phyloP scores from a whole-genome alignment of 53 echinoderm and acorn worm species.

The Stichopus horrens region DNA sequence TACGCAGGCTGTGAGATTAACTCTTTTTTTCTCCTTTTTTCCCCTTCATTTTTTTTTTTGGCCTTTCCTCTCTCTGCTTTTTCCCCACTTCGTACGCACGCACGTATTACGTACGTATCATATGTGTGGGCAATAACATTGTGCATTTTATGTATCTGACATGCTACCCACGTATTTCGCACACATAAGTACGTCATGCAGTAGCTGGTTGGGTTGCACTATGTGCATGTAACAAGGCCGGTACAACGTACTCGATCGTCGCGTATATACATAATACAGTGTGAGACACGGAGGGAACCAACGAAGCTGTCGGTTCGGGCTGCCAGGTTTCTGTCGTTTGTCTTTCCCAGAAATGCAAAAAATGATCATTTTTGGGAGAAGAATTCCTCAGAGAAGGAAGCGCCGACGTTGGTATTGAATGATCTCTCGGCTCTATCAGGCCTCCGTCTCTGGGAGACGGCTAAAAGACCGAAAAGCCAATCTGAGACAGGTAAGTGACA shows the following conservation, averaged over 20 bases:
- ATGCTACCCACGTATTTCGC: background rate
- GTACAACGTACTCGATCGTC: background rate
- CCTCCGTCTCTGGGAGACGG: slow-evolving; percentile 12
- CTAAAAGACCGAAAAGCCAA: background rate
- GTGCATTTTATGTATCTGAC: background rate
- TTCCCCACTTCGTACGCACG: background rate
- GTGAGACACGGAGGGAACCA: background rate
- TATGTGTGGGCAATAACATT: background rate
- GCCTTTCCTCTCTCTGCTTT: background rate
- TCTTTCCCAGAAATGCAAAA: slow-evolving; percentile 19
- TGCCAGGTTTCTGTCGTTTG: background rate
- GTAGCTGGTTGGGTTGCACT: slow-evolving; percentile 1
- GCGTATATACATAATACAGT: background rate
- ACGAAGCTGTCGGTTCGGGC: background rate
- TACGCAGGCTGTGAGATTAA: background rate
- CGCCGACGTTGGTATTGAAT: slow-evolving; percentile 42
- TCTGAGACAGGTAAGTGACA: background rate
- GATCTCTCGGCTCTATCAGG: background rate
- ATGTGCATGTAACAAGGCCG: background rate
- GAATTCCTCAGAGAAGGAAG: slow-evolving; percentile 34
- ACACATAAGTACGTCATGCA: background rate
- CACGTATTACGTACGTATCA: background rate
- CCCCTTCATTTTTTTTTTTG: background rate
- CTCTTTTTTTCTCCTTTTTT: background rate
- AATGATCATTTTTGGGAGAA: slow-evolving; percentile 39